Evolutionary conservation across 1,140 invertebrate species (phyloP).

Genomic region (Zaprionus nigranus): DNA sequence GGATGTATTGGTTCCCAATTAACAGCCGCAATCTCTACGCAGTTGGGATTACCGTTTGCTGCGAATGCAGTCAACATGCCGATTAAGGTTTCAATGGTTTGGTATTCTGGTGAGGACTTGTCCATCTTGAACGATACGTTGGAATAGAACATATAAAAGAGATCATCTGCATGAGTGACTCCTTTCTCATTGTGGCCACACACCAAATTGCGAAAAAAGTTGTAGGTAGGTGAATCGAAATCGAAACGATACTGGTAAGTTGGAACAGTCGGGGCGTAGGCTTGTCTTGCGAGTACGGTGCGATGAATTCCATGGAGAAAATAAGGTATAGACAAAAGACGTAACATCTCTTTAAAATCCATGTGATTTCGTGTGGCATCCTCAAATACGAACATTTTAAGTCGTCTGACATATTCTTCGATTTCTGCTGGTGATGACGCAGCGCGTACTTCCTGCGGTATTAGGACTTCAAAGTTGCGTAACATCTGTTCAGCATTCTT

Average conservation of each 20-base stretch:
- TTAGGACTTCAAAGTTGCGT: slow-evolving; percentile 43
- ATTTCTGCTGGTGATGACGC: slow-evolving; percentile 27
- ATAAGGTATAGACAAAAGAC: slow-evolving; percentile 65
- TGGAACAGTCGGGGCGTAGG: slow-evolving; percentile 69
- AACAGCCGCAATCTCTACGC: slow-evolving; percentile 19
- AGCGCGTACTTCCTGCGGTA: slow-evolving; percentile 49
- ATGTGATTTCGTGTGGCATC: slow-evolving; percentile 47
- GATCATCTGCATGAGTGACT: slow-evolving; percentile 87
- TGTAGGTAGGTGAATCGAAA: slow-evolving; percentile 72
- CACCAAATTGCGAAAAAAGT: slow-evolving; percentile 67
- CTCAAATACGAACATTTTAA: slow-evolving; percentile 55
- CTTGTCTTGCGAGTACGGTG: slow-evolving; percentile 55
- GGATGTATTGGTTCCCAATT: slow-evolving; percentile 57
- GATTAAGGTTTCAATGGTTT: slow-evolving; percentile 71
- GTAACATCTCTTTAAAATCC: slow-evolving; percentile 54
- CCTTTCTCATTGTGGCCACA: slow-evolving; percentile 70
- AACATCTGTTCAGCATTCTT: slow-evolving; percentile 49
- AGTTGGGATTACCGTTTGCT: slow-evolving; percentile 69
- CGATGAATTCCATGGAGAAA: slow-evolving; percentile 82
- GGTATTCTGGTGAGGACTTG: slow-evolving; percentile 64
- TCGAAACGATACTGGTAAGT: slow-evolving; percentile 85
- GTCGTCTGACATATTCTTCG: slow-evolving; percentile 42
- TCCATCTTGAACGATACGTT: slow-evolving; percentile 79
- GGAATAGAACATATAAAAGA: slow-evolving; percentile 87
- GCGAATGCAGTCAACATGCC: slow-evolving; percentile 84